Conservation (phyloP, 2,888 invertebrate species). For the Phortica okadai region DNA sequence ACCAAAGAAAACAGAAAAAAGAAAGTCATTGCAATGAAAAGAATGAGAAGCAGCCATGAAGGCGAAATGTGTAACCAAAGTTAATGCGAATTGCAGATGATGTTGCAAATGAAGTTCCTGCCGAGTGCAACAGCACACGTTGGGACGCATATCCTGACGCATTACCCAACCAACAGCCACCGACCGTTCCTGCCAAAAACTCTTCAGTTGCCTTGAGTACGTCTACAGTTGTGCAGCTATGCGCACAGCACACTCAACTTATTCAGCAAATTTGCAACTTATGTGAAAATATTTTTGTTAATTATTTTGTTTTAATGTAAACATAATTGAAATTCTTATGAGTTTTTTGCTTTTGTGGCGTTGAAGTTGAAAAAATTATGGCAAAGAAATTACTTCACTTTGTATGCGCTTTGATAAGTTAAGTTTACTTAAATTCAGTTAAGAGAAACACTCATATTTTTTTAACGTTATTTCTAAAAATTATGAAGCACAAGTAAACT, state of each 20-base stretch:
- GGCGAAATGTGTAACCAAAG: slow-evolving; percentile 60
- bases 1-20: slow-evolving; percentile 45
- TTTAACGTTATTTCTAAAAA: not conserved
- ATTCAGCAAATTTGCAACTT: slow-evolving; percentile 30
- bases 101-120: slow-evolving; percentile 70
- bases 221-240: not conserved
- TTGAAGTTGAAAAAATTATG: not conserved
- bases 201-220: not conserved
- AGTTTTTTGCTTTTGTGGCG: not conserved
- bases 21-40: slow-evolving; percentile 48
- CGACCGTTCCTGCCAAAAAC: not conserved
- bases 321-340: slow-evolving; percentile 25
- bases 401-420: not conserved
- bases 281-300: slow-evolving; percentile 19
- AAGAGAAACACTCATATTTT: not conserved
- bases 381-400: not conserved
- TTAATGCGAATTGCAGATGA: slow-evolving; percentile 70
- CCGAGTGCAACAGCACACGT: slow-evolving; percentile 51
- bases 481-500: too few species aligned
- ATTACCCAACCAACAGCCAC: not conserved
- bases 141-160: slow-evolving; percentile 20
- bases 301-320: slow-evolving; percentile 22
- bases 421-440: not conserved
- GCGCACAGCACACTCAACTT: slow-evolving; percentile 1
- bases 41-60: not conserved